These are phyloP conservation scores for Champsocephalus esox DNA, from an alignment of 2,797 vertebrate species.

Conservation along the genomic window DNA sequence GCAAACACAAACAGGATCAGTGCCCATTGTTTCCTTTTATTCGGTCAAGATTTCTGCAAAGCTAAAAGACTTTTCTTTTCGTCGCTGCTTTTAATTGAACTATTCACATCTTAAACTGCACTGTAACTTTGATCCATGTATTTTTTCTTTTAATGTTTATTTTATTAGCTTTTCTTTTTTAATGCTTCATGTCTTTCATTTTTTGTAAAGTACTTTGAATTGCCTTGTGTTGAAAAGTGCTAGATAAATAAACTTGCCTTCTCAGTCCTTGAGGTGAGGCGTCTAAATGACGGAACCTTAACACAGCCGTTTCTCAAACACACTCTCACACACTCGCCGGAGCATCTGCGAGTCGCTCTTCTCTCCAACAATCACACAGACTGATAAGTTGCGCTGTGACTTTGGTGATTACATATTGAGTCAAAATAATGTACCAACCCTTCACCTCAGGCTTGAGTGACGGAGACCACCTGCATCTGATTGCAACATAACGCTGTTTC, in stretches of 20 bases:
- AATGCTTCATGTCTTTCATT: no score
- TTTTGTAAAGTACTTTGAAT: no score
- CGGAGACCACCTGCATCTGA: conserved; percentile 42
- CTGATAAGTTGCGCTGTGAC: conserved; percentile 31
- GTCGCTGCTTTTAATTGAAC: no score
- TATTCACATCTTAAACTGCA: no score
- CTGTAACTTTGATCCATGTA: no score
- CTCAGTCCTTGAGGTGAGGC: not conserved
- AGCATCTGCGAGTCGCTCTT: conserved; percentile 48
- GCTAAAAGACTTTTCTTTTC: no score
- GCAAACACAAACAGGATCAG: conserved; percentile 19
- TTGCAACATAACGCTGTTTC: conserved; percentile 1
- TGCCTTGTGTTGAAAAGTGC: no score
- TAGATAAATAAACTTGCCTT: no score
- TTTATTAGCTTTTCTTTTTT: no score
- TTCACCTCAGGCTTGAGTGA: conserved; percentile 25
- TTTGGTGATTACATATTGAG: conserved; percentile 55
- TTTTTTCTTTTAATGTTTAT: no score
- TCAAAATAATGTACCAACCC: conserved; percentile 46
- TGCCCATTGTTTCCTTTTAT: conserved; percentile 37
- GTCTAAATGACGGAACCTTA: conserved; percentile 26
- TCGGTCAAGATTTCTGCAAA: conserved; percentile 39
- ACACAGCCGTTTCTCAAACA: conserved; percentile 40
- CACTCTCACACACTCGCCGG: conserved; percentile 7
- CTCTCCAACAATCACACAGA: conserved; percentile 63